phyloP scores from a whole-genome alignment of 2,888 invertebrate species.

The Idaea straminata region DNA sequence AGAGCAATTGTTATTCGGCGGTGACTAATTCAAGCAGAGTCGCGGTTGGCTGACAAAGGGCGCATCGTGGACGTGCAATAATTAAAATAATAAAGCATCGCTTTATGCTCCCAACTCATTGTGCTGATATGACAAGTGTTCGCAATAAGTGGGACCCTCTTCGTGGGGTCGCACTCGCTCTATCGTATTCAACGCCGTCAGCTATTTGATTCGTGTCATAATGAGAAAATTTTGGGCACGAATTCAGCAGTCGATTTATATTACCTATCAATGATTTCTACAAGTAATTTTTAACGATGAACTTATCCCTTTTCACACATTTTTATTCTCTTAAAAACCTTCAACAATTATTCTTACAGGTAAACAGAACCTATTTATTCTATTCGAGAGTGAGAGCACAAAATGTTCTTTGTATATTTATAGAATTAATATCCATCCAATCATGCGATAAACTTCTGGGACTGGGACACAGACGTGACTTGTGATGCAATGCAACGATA shows the following conservation, averaged over 20 bases:
- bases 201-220: conserved; percentile 24
- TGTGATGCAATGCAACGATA: conserved; percentile 5
- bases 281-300: not conserved
- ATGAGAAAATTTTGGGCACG: conserved; percentile 19
- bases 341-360: not conserved
- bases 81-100: conserved; percentile 79
- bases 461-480: conserved; percentile 4
- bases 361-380: conserved; percentile 25
- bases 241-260: conserved; percentile 10
- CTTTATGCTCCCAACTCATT: conserved; percentile 51
- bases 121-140: conserved; percentile 78
- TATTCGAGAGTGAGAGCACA: conserved; percentile 40
- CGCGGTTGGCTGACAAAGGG: conserved; percentile 66
- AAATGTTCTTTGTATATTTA: conserved; percentile 40
- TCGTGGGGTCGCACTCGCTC: conserved; percentile 35
- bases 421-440: conserved; percentile 32
- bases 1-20: conserved; percentile 53
- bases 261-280: not conserved
- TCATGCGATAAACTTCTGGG: conserved; percentile 22
- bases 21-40: conserved; percentile 54
- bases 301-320: not conserved
- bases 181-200: conserved; percentile 11
- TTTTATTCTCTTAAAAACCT: not conserved
- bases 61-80: conserved; percentile 69
- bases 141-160: conserved; percentile 69